phyloP scores from a whole-genome alignment of 2,113 vertebrate species.

The Perognathus longimembris region DNA sequence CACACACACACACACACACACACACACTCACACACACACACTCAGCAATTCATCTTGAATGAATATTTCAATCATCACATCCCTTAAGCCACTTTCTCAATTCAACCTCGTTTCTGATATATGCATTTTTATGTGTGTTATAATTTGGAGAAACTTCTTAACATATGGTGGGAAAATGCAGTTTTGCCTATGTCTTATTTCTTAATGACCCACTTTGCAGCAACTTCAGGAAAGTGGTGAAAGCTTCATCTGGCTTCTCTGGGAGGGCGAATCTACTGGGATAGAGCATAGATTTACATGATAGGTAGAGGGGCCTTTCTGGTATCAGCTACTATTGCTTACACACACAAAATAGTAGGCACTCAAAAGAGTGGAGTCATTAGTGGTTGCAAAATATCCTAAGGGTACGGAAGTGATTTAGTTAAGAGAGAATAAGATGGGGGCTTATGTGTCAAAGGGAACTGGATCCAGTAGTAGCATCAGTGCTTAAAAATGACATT shows the following conservation, averaged over 20 bases:
- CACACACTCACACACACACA: no score
- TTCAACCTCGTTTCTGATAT: conserved; percentile 53
- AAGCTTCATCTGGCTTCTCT: conserved; percentile 59
- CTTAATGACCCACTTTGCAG: conserved; percentile 69
- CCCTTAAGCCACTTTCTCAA: conserved; percentile 69
- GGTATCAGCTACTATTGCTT: conserved; percentile 49
- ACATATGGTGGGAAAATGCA: conserved; percentile 33
- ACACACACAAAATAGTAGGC: conserved; percentile 63
- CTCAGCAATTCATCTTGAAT: conserved; percentile 66
- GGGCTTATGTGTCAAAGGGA: conserved; percentile 54
- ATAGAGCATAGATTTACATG: conserved; percentile 51
- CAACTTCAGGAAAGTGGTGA: conserved; percentile 56
- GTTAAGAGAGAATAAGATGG: conserved; percentile 1
- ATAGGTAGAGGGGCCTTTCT: background rate
- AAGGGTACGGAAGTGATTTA: conserved; percentile 38
- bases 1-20: no score
- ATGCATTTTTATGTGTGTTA: conserved; percentile 32
- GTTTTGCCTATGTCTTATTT: conserved; percentile 68
- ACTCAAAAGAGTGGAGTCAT: conserved; percentile 69
- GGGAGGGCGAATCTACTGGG: conserved; percentile 49
- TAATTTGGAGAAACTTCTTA: conserved; percentile 59
- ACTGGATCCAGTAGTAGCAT: background rate
- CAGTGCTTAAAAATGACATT: conserved; percentile 50
- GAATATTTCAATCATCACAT: conserved; percentile 56
- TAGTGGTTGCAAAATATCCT: conserved; percentile 48